Conservation (phyloP, 1,140 invertebrate genomes). For the Cyclina sinensis region DNA sequence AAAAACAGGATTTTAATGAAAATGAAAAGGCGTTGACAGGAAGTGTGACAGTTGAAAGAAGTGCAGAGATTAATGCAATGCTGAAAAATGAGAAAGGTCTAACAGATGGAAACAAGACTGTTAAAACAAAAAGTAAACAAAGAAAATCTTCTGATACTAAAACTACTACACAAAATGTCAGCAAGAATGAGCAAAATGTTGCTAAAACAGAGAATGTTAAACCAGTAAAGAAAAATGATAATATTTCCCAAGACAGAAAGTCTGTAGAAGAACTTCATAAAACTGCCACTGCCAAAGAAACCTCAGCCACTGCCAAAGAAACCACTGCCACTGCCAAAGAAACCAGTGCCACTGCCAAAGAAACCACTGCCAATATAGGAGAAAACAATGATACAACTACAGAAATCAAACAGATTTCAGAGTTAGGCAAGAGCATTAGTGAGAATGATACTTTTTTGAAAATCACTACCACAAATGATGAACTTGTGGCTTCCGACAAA, state of each 20-base stretch:
- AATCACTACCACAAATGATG: too few relatives aligned
- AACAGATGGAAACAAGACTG: not conserved
- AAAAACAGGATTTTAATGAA: not conserved
- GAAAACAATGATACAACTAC: too few relatives aligned
- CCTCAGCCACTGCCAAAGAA: not conserved
- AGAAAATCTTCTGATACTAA: not conserved
- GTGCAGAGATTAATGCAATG: not conserved
- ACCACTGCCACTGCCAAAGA: not conserved
- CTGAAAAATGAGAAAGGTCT: not conserved
- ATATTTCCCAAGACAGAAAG: not conserved
- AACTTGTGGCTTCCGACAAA: not conserved
- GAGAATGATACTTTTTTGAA: too few relatives aligned
- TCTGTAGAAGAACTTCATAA: not conserved
- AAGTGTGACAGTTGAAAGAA: not conserved
- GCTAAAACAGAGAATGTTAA: not conserved
- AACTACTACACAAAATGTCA: not conserved
- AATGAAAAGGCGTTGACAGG: not conserved
- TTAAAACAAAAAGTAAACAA: constrained; percentile 28
- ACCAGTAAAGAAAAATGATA: not conserved
- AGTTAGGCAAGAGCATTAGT: too few relatives aligned
- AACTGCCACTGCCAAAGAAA: not conserved
- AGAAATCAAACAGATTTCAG: too few relatives aligned
- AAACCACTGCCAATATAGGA: not conserved
- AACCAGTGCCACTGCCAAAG: not conserved
- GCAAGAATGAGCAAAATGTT: not conserved